Percentiles rank a stretch among this genome's conserved stretches.
Conservation (phyloP, 2,888 invertebrate genomes). For the Chydorus sphaericus region DNA sequence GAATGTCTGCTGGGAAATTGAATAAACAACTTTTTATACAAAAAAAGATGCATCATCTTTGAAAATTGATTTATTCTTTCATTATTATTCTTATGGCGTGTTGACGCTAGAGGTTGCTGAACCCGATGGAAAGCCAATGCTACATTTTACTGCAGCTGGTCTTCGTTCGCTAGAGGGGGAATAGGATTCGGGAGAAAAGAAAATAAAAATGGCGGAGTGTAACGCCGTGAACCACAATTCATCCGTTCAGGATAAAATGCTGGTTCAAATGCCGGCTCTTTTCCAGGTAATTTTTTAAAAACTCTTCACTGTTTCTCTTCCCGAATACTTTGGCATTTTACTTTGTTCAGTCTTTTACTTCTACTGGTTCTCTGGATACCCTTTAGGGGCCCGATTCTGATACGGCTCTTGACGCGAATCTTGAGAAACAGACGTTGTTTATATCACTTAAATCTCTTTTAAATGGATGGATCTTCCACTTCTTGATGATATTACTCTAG, state of each 20-base stretch:
- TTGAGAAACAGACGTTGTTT: too few species aligned
- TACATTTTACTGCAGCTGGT: not conserved
- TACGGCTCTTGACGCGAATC: too few species aligned
- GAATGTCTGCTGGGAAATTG: not conserved
- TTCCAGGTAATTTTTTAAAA: slow-evolving; percentile 3
- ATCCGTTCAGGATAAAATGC: slow-evolving; percentile 11
- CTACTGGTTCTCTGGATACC: not conserved
- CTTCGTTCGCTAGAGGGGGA: too few species aligned
- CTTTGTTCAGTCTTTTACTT: not conserved
- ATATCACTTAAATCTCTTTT: too few species aligned
- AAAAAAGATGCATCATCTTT: not conserved
- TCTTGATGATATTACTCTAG: too few species aligned
- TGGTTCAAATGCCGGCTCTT: slow-evolving; percentile 8
- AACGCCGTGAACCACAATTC: slow-evolving; percentile 9
- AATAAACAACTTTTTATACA: not conserved
- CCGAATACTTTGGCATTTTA: not conserved
- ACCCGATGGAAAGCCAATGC: not conserved
- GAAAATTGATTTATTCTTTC: slow-evolving; percentile 2
- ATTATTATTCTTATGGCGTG: too few species aligned
- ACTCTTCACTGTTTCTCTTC: too few species aligned
- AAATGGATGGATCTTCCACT: too few species aligned
- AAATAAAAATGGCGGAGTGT: slow-evolving; percentile 14
- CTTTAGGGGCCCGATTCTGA: not conserved
- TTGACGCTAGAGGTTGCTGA: not conserved
- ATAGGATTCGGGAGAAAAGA: too few species aligned